Evolutionary conservation across 2,888 invertebrate genomes (phyloP).

Genomic region (Chrysomela aeneicollis): DNA sequence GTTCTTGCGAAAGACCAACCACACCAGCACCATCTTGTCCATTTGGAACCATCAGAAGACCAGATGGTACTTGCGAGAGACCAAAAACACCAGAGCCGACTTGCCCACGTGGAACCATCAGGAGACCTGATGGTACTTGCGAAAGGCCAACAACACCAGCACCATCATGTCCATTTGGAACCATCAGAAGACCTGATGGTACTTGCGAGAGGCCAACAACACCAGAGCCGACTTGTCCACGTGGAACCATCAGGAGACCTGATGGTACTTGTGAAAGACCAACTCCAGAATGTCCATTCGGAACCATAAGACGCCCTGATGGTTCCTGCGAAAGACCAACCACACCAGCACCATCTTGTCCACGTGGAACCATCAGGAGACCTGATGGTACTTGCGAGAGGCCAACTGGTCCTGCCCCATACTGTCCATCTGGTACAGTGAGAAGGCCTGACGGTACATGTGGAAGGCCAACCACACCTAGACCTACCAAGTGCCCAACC

Average conservation of each 20-base stretch:
- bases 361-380: slow-evolving; percentile 27
- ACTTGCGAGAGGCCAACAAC: slow-evolving; percentile 15
- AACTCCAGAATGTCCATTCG: slow-evolving; percentile 34
- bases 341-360: slow-evolving; percentile 27
- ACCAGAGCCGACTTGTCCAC: slow-evolving; percentile 34
- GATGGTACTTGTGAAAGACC: slow-evolving; percentile 31
- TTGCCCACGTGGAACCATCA: slow-evolving; percentile 19
- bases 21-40: slow-evolving; percentile 33
- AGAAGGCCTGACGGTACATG: slow-evolving; percentile 27
- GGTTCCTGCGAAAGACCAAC: slow-evolving; percentile 13
- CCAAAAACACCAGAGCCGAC: slow-evolving; percentile 14
- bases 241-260: slow-evolving; percentile 30
- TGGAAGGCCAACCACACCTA: slow-evolving; percentile 20
- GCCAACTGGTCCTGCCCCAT: slow-evolving; percentile 19
- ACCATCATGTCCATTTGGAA: slow-evolving; percentile 29
- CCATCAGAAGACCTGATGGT: slow-evolving; percentile 26
- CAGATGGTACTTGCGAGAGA: slow-evolving; percentile 19
- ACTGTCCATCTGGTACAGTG: slow-evolving; percentile 24
- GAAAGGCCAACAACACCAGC: slow-evolving; percentile 14
- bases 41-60: slow-evolving; percentile 24
- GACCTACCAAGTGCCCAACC: slow-evolving; percentile 31
- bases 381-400: slow-evolving; percentile 23
- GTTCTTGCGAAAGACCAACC: slow-evolving; percentile 23
- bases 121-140: slow-evolving; percentile 34
- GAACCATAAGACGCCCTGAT: slow-evolving; percentile 29